phyloP scores from a whole-genome alignment of 2,797 vertebrate species.

The Limnodromus scolopaceus region DNA sequence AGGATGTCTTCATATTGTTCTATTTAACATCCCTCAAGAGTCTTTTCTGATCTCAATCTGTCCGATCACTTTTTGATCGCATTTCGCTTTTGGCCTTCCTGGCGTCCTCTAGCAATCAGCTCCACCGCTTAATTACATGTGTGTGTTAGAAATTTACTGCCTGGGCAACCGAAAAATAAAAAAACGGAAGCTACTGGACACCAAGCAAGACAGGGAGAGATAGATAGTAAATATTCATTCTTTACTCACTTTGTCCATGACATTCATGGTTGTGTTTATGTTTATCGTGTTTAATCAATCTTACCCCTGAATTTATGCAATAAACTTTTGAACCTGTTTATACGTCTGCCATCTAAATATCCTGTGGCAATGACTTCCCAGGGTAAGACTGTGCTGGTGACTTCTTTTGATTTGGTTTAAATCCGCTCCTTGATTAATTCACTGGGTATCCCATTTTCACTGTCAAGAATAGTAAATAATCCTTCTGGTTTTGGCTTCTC shows the following conservation, averaged over 20 bases:
- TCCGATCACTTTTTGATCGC: not conserved
- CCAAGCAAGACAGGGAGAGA: not conserved
- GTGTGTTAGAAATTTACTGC: not conserved
- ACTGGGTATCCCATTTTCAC: not conserved
- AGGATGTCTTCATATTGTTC: not conserved
- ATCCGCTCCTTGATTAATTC: constrained; percentile 5
- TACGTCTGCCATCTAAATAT: not conserved
- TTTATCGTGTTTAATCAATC: not conserved
- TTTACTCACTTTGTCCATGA: not conserved
- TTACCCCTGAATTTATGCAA: not conserved
- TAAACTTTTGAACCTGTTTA: not conserved
- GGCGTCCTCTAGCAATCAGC: not conserved
- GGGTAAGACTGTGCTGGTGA: not conserved
- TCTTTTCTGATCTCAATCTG: constrained; percentile 14
- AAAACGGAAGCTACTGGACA: not conserved
- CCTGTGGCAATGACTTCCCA: not conserved
- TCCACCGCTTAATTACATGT: not conserved
- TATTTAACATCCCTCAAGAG: not conserved
- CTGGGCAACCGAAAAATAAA: not conserved
- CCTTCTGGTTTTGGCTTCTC: not conserved
- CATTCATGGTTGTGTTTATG: not conserved
- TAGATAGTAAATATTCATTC: not conserved
- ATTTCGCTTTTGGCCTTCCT: not conserved
- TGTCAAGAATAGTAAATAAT: not conserved
- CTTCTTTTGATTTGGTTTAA: not conserved